Evolutionary conservation across 2,113 vertebrate genomes (phyloP), one percentile per base, ranked within the genome.

Genomic region (Cnemophilus loriae): DNA sequence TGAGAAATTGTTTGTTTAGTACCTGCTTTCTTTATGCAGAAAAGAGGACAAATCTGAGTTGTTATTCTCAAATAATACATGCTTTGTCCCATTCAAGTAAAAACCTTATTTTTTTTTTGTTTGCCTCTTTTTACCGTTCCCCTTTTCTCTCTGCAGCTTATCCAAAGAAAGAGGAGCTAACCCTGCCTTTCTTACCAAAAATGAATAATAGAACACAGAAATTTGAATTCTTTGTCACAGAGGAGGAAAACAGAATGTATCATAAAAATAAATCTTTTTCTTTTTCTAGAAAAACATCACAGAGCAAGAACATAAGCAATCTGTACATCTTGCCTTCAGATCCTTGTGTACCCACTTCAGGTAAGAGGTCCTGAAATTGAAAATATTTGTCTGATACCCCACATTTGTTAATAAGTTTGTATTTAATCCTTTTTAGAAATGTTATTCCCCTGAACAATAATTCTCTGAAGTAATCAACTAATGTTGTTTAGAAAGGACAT

Each of bases 331-430:
- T 83, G 99, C 99, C 7, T 99, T 99, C 96, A 98, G 98, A 81
- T 99, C 99, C 13, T 98, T 99, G 47, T 99, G 99, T 95, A 98
- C 98, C 7, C 99, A 99, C 97, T 99, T 99, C 98, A 99, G 99
- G 99, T 99, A 91, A 97, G 97, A 91, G 16, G 7, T 37, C 23
- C 26, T 69, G 46, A 89, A 65, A 44, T 3, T 13, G 33, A 44
- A 74, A 56, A 44, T 53, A 74, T 13, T n/a, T 76, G 7, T 78
- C 30, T 56, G 44, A 32, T 89, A 41, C 13, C 24, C 22, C 24
- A 23, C 24, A 41, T 59, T 49, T 84, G 11, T 47, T 87, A 57
- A 13, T 35, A 55, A 71, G 24, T 19, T 84, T 5, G 6, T 63
- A 15, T 67, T 37, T 55, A 75, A 32, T 86, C 35, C 17, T 56